Evolutionary conservation across 1,140 invertebrate species (phyloP), one percentile per base, ranked within the genome.

Genomic region (Achatina immaculata): DNA sequence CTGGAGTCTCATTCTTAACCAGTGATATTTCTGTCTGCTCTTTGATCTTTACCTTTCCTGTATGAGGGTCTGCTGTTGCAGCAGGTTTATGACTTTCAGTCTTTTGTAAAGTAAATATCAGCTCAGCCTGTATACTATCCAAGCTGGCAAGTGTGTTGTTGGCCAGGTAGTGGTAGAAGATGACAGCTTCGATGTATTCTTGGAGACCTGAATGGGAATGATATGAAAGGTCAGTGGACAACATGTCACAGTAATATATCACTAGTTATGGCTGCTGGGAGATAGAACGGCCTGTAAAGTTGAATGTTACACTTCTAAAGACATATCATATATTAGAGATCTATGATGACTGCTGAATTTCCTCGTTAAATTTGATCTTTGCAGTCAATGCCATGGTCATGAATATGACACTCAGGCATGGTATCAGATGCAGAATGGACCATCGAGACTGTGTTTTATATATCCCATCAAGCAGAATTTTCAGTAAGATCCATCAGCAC

Each of bases 101-200:
- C 4, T 31, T 34, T 62, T 28, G n/a, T 62, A 31, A 28, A 31
- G 28, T 31, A 69, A 88, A 89, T 16, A 66, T 84, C 2, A 89
- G 83, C 87, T 88, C 80, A 89, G 88, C 82, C 92, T 92, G 83
- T 40, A 95, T 82, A 79, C 92, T 88, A 88, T 92, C 93, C 72
- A 92, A 79, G 86, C 85, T 82, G 91, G 92, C 77, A 58, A 92
- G 81, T 86, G 89, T 83, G 88, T 89, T 84, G 85, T 88, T 65
- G 85, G 91, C 83, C 4, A 96, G 85, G 86, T 94, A 96, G 76
- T 95, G 92, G 82, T 94, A 94, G 85, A 96, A 96, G 11, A 95
- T 95, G 28, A 94, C 91, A 0, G 96, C 96, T 92, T 98, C 96
- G 78, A 97, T 93, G 83, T 95, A 97, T 91, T 98, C 96, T 88